Percentiles rank a stretch among this genome's conserved stretches.
Conservation (phyloP, 2,888 invertebrate genomes). For the Zygogramma bicolorata region DNA sequence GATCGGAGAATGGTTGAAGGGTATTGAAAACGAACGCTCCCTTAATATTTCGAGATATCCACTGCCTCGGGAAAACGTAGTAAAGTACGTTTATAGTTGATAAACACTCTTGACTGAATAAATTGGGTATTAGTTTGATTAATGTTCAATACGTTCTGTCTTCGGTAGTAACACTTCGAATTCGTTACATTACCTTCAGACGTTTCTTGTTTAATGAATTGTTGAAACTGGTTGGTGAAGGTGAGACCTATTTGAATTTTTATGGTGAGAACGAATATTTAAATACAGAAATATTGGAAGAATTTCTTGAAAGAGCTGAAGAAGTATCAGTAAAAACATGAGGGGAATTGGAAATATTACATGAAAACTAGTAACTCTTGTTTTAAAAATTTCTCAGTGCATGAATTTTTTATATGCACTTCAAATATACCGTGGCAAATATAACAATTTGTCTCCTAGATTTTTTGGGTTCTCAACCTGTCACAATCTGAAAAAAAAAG, state of each 20-base stretch:
- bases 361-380: no score
- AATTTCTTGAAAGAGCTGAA: no score
- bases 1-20: conserved; percentile 25
- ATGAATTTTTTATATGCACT: no score
- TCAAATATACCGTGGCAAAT: no score
- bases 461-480: no score
- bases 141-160: conserved; percentile 32
- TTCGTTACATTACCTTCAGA: conserved; percentile 3
- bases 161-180: conserved; percentile 15
- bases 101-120: conserved; percentile 32
- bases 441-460: no score
- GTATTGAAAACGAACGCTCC: conserved; percentile 38
- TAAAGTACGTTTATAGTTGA: conserved; percentile 40
- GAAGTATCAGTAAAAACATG: no score
- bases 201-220: conserved; percentile 1
- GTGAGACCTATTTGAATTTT: neutral
- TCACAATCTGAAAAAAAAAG: no score
- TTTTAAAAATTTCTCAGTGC: no score
- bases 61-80: conserved; percentile 28
- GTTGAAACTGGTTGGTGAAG: neutral
- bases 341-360: no score
- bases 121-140: conserved; percentile 41
- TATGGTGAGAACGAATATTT: neutral
- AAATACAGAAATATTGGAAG: no score
- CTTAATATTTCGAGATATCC: conserved; percentile 36